Conservation (phyloP, 2,113 vertebrate species). For the Myotis davidii region DNA sequence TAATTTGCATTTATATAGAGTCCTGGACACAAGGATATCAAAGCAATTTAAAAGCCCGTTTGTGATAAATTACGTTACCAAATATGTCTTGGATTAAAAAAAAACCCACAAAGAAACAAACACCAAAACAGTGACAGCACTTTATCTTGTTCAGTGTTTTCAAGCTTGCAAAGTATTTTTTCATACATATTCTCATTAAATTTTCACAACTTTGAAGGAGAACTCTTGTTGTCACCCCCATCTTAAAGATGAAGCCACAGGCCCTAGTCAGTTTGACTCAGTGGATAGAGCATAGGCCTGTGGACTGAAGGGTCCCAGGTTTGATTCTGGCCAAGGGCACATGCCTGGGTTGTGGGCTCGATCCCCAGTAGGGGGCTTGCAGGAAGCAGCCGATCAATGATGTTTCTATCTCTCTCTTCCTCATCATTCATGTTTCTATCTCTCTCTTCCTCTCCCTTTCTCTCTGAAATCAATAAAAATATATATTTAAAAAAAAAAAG, state of each 20-base stretch:
- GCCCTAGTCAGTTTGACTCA: too few species aligned
- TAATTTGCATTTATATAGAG: slow-evolving; percentile 65
- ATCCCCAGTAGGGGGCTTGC: too few species aligned
- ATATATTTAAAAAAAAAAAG: too few species aligned
- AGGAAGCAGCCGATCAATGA: too few species aligned
- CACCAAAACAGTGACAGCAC: background rate
- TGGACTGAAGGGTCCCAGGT: too few species aligned
- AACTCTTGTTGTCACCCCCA: background rate
- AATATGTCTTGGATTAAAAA: background rate
- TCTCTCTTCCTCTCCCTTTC: too few species aligned
- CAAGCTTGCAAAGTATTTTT: background rate
- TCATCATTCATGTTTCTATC: too few species aligned
- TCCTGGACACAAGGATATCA: background rate
- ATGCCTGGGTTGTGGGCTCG: too few species aligned
- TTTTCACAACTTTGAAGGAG: background rate
- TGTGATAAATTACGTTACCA: slow-evolving; percentile 14
- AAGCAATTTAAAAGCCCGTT: slow-evolving; percentile 30
- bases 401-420: too few species aligned
- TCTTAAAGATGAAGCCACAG: background rate
- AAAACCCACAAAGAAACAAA: background rate
- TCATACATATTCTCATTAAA: background rate
- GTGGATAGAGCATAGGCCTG: too few species aligned
- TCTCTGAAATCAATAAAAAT: too few species aligned
- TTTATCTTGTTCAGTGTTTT: background rate
- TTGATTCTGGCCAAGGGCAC: too few species aligned